phyloP scores from a whole-genome alignment of 2,888 invertebrate genomes.

The Mesorhabditis spiculigera region DNA sequence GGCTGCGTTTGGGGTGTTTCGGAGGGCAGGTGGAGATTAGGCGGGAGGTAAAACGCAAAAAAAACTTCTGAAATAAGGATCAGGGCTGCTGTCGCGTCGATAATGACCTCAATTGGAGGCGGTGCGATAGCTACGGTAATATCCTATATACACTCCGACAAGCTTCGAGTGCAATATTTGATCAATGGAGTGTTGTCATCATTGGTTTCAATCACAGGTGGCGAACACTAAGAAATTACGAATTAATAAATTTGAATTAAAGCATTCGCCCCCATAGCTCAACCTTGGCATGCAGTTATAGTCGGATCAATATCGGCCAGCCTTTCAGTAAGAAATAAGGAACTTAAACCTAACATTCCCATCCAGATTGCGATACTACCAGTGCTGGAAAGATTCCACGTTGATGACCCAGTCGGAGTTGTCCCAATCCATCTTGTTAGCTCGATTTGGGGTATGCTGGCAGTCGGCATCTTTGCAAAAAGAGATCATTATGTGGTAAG shows the following conservation, averaged over 20 bases:
- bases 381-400: background rate
- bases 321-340: background rate
- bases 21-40: constrained; percentile 22
- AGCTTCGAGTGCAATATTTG: constrained; percentile 18
- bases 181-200: constrained; percentile 24
- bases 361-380: background rate
- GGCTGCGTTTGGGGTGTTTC: constrained; percentile 27
- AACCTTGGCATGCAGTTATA: constrained; percentile 3
- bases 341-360: background rate
- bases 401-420: constrained; percentile 23
- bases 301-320: background rate
- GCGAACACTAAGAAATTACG: background rate
- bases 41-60: constrained; percentile 16
- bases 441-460: constrained; percentile 52
- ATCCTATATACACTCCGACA: constrained; percentile 17
- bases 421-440: constrained; percentile 25
- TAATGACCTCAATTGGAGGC: constrained; percentile 33
- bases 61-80: background rate
- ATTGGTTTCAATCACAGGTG: constrained; percentile 23
- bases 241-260: background rate
- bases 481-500: constrained; percentile 33
- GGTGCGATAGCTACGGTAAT: constrained; percentile 34
- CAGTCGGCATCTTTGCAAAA: constrained; percentile 57
- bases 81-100: constrained; percentile 23
- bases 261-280: constrained; percentile 3